Evolutionary conservation across 2,888 invertebrate genomes (phyloP).

Genomic region (Drosophila anomalata): DNA sequence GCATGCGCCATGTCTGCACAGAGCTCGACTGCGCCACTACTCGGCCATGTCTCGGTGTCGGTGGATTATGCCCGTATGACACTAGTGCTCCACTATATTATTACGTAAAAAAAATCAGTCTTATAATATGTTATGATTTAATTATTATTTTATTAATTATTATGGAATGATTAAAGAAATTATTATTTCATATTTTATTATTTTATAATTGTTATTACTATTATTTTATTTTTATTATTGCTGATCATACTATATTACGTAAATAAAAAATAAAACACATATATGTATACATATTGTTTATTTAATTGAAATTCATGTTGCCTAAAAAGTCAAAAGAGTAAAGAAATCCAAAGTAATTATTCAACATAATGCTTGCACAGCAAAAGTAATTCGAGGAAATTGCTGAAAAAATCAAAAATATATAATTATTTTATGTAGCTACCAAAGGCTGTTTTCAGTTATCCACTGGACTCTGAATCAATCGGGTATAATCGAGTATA

Average conservation of each 20-base stretch:
- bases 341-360: not conserved
- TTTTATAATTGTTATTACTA: too few relatives aligned
- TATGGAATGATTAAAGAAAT: too few relatives aligned
- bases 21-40: conserved; percentile 3
- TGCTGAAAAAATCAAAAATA: not conserved
- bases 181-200: too few relatives aligned
- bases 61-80: conserved; percentile 12
- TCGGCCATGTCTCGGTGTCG: conserved; percentile 18
- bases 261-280: too few relatives aligned
- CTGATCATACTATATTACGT: too few relatives aligned
- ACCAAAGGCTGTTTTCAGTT: not conserved
- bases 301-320: not conserved
- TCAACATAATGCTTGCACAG: not conserved
- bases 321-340: not conserved
- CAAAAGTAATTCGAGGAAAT: not conserved
- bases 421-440: not conserved
- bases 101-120: not conserved
- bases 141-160: too few relatives aligned
- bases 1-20: conserved; percentile 68
- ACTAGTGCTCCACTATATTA: not conserved
- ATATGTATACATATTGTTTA: not conserved
- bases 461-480: not conserved
- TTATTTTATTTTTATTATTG: too few relatives aligned
- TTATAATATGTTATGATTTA: too few relatives aligned
- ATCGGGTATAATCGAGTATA: not conserved